Evolutionary conservation across 2,797 vertebrate genomes (phyloP), one percentile per base, ranked within the genome.

Genomic region (Karalla daura): DNA sequence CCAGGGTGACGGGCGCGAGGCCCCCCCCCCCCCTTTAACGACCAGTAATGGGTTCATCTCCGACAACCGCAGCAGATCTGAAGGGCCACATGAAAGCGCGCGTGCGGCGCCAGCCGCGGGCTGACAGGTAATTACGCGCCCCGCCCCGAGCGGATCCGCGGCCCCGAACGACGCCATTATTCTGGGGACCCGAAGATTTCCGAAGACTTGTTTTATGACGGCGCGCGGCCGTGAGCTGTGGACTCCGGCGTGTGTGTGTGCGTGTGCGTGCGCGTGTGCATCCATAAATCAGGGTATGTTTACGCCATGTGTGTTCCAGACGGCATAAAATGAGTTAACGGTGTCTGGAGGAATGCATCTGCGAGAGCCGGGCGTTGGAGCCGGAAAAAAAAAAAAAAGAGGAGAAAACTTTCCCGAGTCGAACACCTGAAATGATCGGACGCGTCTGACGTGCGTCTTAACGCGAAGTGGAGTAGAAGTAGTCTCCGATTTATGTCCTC

Each of bases 291-390:
- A 84, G 63, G 35, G 55, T 54, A 76, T 79, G 86, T 88, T 90
- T 86, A 88, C 76, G 74, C 68, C 87, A 90, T 89, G 80, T 89
- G 84, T 86, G 86, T 86, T 77, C 80, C 87, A 90, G 86, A 90
- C 83, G 74, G 74, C 53, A 80, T 75, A 64, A 85, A 88, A 76
- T 46, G 54, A 72, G 76, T 85, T 86, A 76, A 86, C 68, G 69
- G 76, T 69, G 74, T 80, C 71, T 80, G 74, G 63, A 77, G 69
- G 60, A 76, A 67, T 64, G 62, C 52, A 72, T 87, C 56, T 73
- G 45, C 68, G 56, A 69, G 51, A 45, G 23, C 44, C 39, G 61
- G 81, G 33, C 73, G 37, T 82, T 20, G 6, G 40, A 69, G 6
- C 9, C 30, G 10, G 46, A 70, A 52, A 46, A 33, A 25, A 15